phyloP scores from a whole-genome alignment of 2,797 vertebrate genomes.

The Acrocephalus scirpaceus region DNA sequence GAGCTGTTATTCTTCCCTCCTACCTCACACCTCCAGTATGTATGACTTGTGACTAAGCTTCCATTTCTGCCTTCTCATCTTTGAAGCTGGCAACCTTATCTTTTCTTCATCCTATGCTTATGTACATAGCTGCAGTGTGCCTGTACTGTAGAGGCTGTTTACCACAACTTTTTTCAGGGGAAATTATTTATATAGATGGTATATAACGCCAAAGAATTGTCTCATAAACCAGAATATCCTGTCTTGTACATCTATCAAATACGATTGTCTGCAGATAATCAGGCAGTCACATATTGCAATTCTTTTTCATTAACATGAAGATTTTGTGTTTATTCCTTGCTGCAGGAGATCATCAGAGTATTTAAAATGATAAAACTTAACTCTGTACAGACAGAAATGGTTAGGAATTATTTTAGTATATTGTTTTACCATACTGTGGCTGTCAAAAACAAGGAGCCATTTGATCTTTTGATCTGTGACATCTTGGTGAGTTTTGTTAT shows the following conservation, averaged over 20 bases:
- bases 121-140: not conserved
- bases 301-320: not conserved
- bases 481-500: not conserved
- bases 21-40: constrained; percentile 58
- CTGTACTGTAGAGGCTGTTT: not conserved
- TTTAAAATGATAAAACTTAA: not conserved
- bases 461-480: not conserved
- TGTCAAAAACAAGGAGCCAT: not conserved
- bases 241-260: not conserved
- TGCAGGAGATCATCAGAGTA: not conserved
- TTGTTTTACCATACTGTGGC: not conserved
- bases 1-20: constrained; percentile 61
- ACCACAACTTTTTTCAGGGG: not conserved
- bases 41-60: constrained; percentile 67
- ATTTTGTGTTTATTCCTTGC: not conserved
- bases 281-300: not conserved
- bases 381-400: not conserved
- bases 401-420: not conserved
- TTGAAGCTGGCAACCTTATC: constrained; percentile 27
- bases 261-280: not conserved
- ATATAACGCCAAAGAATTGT: not conserved
- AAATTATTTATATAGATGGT: not conserved
- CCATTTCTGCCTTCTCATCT: constrained; percentile 58
- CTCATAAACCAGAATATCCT: not conserved
- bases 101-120: not conserved